Evolutionary conservation across 1,140 invertebrate species (phyloP), one percentile per base, ranked within the genome.

Genomic region (Drosophila arawakana): DNA sequence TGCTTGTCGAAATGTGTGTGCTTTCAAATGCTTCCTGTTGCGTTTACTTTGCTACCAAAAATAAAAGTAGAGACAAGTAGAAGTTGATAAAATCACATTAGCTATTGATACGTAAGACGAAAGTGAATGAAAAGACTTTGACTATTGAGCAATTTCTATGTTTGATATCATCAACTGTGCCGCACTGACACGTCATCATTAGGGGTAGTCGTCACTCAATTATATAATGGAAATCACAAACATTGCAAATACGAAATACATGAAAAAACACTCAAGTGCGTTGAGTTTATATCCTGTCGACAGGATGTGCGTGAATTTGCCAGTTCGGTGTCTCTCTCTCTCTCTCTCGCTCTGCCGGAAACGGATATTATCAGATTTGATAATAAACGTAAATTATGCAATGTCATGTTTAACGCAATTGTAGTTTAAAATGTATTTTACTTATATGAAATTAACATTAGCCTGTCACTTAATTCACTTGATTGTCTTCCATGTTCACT

Each of bases 181-280:
- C 50, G 7, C 35, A 49, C 46, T 8, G 39, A 43, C 41, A 59
- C 70, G 46, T 47, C 57, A 61, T 73, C 49, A 73, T 68, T 63
- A 65, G 66, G 52, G 10, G 21, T 5, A 65, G 50, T 25, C 46
- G 39, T 25, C 46, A 68, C 34, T 60, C 71, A 60, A 54, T 65
- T 69, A 39, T n/a, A 30, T 52, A 75, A 73, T 50, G 69, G 47
- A 67, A 77, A 77, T 73, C 75, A 86, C 73, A 80, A 73, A 52
- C 55, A 71, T 59, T 75, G 52, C 73, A 62, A 58, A 75, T 61
- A 46, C 37, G 54, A 59, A 69, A 86, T 30, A 30, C 83, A 86
- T 55, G 83, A 74, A 78, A 86, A 88, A 74, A 80, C 83, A 88
- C 83, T 86, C 70, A 88, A 71, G 60, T 65, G 15, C 50, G 59